Evolutionary conservation across 2,797 vertebrate species (phyloP), one percentile per base, ranked within the genome.

Genomic region (Mus caroli): DNA sequence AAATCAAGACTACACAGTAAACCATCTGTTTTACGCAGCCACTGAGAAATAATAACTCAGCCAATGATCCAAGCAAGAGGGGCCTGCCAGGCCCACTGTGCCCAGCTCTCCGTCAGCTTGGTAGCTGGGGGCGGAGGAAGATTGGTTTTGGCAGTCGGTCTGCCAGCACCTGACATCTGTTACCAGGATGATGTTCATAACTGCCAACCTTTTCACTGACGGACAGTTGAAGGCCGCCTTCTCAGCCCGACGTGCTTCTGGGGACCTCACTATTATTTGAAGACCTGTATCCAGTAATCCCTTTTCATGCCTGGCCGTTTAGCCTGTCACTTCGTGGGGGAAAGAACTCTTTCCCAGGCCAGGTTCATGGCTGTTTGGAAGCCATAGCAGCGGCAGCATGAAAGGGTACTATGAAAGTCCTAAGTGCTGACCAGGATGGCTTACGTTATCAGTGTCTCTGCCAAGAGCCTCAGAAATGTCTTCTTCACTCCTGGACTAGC

Each of bases 151-250:
- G 96, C 97, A 97, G 96, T 60, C 10, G 0, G 88, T 69, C 82
- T 73, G 92, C 92, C 90, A 91, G 69, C 97, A 97, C 96, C 97
- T 97, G 97, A 96, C 97, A 97, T 97, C 97, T 98, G 97, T 96
- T 94, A 96, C 83, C 90, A 69, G 77, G 40, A 52, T 88, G 92
- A 90, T 52, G 50, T 67, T 96, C 91, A 6, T 50, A 62, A 92
- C 90, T 96, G 95, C 95, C 97, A 90, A 90, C 93, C 92, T 96
- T 94, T 82, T 88, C 71, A 52, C 85, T n/a, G 80, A 91, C 8
- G 43, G 95, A 67, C 69, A 58, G 69, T 84, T 0, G 28, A 94
- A 93, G 82, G 94, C 77, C 34, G 77, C 80, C 52, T 88, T 94
- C 90, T 93, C 64, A 37, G 90, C 31, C 93, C 62, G 69, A 77